These are phyloP conservation scores for Morelia viridis DNA, from an alignment of 2,797 vertebrate genomes.

Conservation along the genomic window DNA sequence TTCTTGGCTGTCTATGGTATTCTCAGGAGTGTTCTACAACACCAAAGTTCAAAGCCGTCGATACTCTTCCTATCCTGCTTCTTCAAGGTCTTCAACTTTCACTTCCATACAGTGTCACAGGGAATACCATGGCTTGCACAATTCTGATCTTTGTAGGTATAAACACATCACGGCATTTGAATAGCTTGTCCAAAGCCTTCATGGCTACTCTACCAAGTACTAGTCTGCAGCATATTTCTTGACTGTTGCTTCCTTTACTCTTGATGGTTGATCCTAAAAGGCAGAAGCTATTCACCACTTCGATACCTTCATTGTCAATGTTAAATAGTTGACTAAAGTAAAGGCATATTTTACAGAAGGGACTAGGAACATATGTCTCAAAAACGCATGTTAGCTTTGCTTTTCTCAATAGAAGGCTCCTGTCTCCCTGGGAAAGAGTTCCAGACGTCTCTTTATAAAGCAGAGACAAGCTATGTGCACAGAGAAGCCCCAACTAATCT, in stretches of 20 bases:
- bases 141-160: not conserved
- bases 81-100: not conserved
- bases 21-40: not conserved
- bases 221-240: no score
- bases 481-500: not conserved
- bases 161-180: not conserved
- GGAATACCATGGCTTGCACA: not conserved
- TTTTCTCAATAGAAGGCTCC: not conserved
- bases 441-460: not conserved
- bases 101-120: not conserved
- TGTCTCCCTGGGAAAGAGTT: not conserved
- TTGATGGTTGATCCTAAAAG: not conserved
- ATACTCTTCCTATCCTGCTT: not conserved
- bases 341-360: not conserved
- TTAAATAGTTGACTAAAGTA: not conserved
- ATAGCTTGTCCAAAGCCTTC: no score
- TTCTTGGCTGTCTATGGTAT: not conserved
- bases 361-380: not conserved
- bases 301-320: not conserved
- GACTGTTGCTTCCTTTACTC: no score
- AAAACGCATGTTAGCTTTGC: not conserved
- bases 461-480: not conserved
- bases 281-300: not conserved
- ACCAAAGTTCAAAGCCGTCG: not conserved
- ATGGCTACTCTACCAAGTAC: no score